Conservation (phyloP, 2,888 invertebrate genomes). For the Scelioninae gen. 2 region DNA sequence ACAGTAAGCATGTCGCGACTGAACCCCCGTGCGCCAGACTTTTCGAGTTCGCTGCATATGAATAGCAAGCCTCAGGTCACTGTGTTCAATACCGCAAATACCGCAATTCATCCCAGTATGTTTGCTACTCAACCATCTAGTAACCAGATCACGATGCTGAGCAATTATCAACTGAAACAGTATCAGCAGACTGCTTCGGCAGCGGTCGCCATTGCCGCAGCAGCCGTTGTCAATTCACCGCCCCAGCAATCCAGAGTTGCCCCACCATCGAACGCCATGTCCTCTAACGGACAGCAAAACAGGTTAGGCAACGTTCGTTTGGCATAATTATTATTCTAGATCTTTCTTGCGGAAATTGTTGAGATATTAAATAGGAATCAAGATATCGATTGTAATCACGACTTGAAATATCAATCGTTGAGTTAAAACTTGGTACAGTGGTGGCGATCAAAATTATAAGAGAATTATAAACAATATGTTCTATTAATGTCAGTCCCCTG, state of each 20-base stretch:
- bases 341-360: too few species aligned
- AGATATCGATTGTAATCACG: too few species aligned
- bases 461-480: too few species aligned
- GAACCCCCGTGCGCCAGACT: constrained; percentile 89
- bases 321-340: too few species aligned
- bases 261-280: constrained; percentile 63
- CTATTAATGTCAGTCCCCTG: too few species aligned
- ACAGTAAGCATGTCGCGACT: constrained; percentile 81
- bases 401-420: too few species aligned
- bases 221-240: constrained; percentile 45
- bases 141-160: constrained; percentile 68
- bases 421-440: too few species aligned
- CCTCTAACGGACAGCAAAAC: constrained; percentile 67
- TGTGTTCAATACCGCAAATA: constrained; percentile 66
- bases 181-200: constrained; percentile 62
- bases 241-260: constrained; percentile 63
- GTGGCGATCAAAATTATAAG: too few species aligned
- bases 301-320: too few species aligned
- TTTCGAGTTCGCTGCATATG: constrained; percentile 78
- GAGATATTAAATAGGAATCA: too few species aligned
- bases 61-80: constrained; percentile 72
- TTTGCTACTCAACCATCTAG: constrained; percentile 70
- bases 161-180: constrained; percentile 71
- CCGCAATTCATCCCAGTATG: constrained; percentile 70
- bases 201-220: constrained; percentile 54